A percentile compares a stretch with the other conserved stretches of the same genome.
Evolutionary conservation across 2,797 vertebrate species (phyloP).

Genomic region (Acropternis orthonyx): DNA sequence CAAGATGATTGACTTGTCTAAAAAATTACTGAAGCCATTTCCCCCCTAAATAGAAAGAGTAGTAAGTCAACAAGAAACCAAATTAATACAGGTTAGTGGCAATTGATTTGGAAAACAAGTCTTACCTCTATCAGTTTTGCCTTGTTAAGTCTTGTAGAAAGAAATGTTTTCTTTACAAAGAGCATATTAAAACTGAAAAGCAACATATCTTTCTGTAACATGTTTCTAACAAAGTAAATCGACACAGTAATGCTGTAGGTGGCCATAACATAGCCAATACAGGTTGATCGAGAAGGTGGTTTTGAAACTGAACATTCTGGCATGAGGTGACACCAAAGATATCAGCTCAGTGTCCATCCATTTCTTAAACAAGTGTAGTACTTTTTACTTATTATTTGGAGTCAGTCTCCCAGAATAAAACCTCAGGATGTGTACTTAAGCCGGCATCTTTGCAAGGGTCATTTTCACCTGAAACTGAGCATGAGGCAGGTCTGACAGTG

Average conservation of each 20-base stretch:
- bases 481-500: neutral
- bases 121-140: neutral
- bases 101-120: neutral
- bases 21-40: neutral
- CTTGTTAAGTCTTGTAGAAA: neutral
- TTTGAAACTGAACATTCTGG: neutral
- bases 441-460: neutral
- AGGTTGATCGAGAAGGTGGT: neutral
- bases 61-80: neutral
- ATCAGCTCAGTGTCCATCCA: neutral
- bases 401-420: neutral
- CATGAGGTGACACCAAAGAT: neutral
- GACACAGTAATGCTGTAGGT: neutral
- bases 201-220: neutral
- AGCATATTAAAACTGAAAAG: neutral
- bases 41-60: neutral
- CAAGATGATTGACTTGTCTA: neutral
- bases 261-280: neutral
- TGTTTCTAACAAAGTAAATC: neutral
- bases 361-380: neutral
- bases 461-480: neutral
- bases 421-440: neutral
- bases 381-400: neutral
- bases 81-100: neutral
- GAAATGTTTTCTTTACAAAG: neutral